Conservation (phyloP, 2,797 vertebrate genomes). For the Otus scops region DNA sequence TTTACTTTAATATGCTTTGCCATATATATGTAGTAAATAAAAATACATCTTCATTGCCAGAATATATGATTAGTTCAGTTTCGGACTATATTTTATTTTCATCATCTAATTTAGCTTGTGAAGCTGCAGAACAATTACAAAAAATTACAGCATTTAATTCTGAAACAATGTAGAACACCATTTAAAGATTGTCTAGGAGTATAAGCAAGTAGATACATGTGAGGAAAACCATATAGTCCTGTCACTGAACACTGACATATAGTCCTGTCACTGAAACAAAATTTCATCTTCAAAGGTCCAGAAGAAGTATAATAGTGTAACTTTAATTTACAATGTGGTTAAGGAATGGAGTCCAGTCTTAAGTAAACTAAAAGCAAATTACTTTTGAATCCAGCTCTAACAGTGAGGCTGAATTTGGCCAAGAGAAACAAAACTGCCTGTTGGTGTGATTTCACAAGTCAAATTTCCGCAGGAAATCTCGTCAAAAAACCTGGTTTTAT, state of each 20-base stretch:
- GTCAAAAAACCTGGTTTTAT: fast-evolving
- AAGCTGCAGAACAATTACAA: neutral
- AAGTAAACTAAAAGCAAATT: neutral
- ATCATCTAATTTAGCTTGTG: neutral
- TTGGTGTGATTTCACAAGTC: neutral
- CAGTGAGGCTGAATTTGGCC: neutral
- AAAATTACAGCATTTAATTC: neutral
- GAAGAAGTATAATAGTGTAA: neutral
- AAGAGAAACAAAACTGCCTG: neutral
- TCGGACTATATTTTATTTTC: neutral
- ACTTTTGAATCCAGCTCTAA: neutral
- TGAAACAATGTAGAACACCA: neutral
- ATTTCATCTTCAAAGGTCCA: neutral
- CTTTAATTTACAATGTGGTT: neutral
- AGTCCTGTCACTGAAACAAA: neutral
- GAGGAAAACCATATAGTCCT: neutral
- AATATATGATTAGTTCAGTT: neutral
- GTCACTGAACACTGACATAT: neutral
- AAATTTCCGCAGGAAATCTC: neutral
- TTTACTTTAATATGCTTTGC: neutral
- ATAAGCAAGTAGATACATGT: neutral
- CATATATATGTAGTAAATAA: neutral
- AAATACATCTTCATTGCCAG: neutral
- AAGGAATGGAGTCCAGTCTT: neutral
- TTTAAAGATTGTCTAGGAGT: neutral